These are phyloP conservation scores for Priocnemis perturbator DNA, from an alignment of 2,888 invertebrate genomes.

Conservation along the genomic window DNA sequence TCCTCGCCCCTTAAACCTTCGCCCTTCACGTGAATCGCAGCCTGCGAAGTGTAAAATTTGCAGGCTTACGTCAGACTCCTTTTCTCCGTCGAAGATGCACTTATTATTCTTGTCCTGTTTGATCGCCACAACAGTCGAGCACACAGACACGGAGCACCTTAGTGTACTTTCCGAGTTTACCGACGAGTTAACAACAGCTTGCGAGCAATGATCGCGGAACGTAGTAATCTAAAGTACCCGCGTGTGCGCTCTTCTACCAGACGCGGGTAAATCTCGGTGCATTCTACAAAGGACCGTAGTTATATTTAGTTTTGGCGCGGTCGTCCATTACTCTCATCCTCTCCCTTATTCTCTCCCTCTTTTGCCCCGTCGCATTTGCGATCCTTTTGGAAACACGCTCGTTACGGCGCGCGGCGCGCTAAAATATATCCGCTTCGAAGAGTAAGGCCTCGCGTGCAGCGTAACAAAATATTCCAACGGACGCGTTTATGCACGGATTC, in stretches of 20 bases:
- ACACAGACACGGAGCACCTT: no score
- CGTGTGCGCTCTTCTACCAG: conserved; percentile 27
- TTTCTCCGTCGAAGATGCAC: no score
- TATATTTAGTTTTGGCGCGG: conserved; percentile 74
- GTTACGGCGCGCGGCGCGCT: conserved; percentile 42
- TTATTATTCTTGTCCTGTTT: no score
- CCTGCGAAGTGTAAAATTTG: no score
- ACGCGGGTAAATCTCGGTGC: conserved; percentile 52
- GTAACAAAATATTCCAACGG: background rate
- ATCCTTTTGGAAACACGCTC: conserved; percentile 69
- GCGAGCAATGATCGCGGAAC: no score
- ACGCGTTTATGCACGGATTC: background rate
- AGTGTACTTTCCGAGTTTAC: no score
- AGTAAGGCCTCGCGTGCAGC: conserved; percentile 15
- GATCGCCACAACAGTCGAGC: no score
- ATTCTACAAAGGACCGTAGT: conserved; percentile 66
- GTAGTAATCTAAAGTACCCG: no score
- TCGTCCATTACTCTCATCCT: conserved; percentile 41
- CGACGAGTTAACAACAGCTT: no score
- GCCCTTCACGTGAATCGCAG: no score
- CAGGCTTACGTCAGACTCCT: no score
- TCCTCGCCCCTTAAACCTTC: no score
- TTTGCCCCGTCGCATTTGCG: conserved; percentile 55
- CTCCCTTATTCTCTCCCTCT: conserved; percentile 34
- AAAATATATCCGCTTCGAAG: conserved; percentile 46